phyloP scores from a whole-genome alignment of 2,888 invertebrate species.

The Adineta ricciae region DNA sequence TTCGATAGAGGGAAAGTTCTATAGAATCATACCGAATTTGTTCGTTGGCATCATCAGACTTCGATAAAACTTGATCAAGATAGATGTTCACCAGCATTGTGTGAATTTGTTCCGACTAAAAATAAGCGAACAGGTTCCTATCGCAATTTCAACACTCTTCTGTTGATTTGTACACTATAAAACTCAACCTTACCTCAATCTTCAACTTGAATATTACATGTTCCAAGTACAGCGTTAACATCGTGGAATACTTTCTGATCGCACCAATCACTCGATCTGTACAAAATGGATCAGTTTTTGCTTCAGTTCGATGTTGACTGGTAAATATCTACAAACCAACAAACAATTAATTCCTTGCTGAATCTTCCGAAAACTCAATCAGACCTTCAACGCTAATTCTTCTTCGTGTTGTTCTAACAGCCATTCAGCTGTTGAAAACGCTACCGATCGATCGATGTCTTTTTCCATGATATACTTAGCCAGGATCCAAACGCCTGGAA shows the following conservation, averaged over 20 bases:
- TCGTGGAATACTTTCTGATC: background rate
- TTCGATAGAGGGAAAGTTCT: background rate
- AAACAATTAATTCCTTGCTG: background rate
- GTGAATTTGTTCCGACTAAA: background rate
- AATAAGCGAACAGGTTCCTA: background rate
- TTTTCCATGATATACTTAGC: background rate
- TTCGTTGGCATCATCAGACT: background rate
- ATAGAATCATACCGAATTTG: background rate
- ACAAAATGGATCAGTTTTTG: background rate
- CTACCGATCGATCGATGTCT: background rate
- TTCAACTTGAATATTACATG: background rate
- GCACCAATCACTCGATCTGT: background rate
- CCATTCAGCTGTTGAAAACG: background rate
- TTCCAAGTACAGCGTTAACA: background rate
- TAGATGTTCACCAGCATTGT: conserved; percentile 10
- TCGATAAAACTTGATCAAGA: conserved; percentile 1
- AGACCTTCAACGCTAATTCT: background rate
- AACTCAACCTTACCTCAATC: background rate
- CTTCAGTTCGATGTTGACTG: background rate
- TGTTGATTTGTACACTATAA: too few species aligned
- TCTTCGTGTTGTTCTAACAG: background rate
- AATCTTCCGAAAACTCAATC: background rate
- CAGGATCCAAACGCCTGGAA: background rate
- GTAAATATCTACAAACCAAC: background rate
- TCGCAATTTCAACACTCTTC: background rate